phyloP scores from a whole-genome alignment of 2,888 invertebrate genomes.

The Pachymerium ferrugineum region DNA sequence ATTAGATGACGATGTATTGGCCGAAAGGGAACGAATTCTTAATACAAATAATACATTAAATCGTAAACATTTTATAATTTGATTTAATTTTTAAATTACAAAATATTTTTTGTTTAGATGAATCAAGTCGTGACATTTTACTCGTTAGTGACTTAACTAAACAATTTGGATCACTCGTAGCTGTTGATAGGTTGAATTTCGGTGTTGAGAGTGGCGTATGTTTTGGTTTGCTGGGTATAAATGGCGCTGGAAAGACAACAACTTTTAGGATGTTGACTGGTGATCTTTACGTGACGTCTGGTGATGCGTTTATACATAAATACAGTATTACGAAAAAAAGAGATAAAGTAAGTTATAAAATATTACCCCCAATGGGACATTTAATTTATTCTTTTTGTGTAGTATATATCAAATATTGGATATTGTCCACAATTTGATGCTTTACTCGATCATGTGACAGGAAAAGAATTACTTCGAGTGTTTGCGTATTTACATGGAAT shows the following conservation, averaged over 20 bases:
- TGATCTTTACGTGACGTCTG: conserved; percentile 47
- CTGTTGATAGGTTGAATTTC: conserved; percentile 63
- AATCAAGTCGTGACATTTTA: too few species aligned
- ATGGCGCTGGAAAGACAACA: conserved; percentile 56
- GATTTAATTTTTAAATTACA: neutral
- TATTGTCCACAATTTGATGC: conserved; percentile 90
- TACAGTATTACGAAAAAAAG: conserved; percentile 40
- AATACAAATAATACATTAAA: too few species aligned
- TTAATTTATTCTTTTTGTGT: conserved; percentile 35
- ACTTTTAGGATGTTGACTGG: conserved; percentile 56
- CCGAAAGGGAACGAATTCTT: too few species aligned
- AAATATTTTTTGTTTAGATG: too few species aligned
- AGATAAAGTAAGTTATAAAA: conserved; percentile 11
- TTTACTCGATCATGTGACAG: conserved; percentile 62
- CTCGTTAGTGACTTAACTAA: conserved; percentile 59
- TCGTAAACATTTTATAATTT: too few species aligned
- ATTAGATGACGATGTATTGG: too few species aligned
- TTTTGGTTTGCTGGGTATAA: conserved; percentile 52
- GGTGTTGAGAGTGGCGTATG: conserved; percentile 55
- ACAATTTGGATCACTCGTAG: conserved; percentile 54
- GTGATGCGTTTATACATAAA: conserved; percentile 46
- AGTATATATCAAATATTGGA: conserved; percentile 69
- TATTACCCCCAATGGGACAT: neutral
- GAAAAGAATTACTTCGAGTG: conserved; percentile 61
- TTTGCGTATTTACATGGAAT: conserved; percentile 61